These are phyloP conservation scores for Brotula barbata DNA, from an alignment of 2,797 vertebrate genomes.

Conservation along the genomic window DNA sequence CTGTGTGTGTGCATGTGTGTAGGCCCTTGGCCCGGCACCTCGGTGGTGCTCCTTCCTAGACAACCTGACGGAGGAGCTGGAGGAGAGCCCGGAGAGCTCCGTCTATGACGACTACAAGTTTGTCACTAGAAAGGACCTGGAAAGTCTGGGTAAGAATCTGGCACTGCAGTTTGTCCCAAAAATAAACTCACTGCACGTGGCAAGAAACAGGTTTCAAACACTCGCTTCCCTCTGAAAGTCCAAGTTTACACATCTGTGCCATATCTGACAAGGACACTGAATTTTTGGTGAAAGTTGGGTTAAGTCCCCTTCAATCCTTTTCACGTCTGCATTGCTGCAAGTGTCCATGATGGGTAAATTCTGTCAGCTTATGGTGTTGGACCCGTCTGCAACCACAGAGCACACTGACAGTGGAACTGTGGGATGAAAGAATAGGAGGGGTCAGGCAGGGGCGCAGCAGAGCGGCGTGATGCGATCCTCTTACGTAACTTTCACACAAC, in stretches of 20 bases:
- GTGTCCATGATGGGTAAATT: too few relatives aligned
- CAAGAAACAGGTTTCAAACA: neutral
- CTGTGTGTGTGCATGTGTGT: conserved; percentile 22
- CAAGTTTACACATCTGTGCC: too few relatives aligned
- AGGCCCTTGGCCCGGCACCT: conserved; percentile 95
- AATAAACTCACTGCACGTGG: neutral
- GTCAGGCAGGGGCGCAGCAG: conserved; percentile 46
- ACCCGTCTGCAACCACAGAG: too few relatives aligned
- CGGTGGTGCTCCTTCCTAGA: conserved; percentile 98
- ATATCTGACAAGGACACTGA: too few relatives aligned
- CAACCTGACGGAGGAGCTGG: conserved; percentile 94
- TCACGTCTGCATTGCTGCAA: too few relatives aligned
- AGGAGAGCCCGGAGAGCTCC: conserved; percentile 95
- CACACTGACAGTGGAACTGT: too few relatives aligned
- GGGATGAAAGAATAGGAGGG: conserved; percentile 47
- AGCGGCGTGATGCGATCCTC: conserved; percentile 45
- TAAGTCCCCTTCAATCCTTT: too few relatives aligned
- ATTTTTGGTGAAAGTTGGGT: too few relatives aligned
- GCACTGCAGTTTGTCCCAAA: neutral
- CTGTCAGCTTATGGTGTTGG: too few relatives aligned
- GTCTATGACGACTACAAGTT: conserved; percentile 99
- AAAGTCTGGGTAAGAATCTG: conserved; percentile 87
- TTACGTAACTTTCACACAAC: conserved; percentile 58
- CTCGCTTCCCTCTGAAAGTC: too few relatives aligned
- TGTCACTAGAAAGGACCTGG: conserved; percentile 93